phyloP scores from a whole-genome alignment of 2,888 invertebrate genomes.

The Rhagonycha fulva region DNA sequence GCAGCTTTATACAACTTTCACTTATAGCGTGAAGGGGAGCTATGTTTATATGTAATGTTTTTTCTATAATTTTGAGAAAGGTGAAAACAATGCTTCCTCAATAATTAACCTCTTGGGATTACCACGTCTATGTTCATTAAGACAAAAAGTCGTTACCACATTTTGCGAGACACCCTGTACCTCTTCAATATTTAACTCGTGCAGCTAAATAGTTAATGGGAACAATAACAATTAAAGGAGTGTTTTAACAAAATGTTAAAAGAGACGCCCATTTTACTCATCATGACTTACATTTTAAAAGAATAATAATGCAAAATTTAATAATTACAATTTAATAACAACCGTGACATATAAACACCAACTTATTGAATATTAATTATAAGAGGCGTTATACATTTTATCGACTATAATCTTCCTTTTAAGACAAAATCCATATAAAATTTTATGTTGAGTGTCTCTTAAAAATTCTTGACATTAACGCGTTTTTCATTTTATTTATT shows the following conservation, averaged over 20 bases:
- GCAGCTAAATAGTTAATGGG: neutral
- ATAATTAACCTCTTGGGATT: neutral
- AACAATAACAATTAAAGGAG: neutral
- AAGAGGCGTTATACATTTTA: neutral
- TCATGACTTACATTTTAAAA: neutral
- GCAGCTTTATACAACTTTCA: constrained; percentile 20
- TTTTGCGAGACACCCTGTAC: neutral
- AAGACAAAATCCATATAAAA: neutral
- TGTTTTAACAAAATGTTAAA: neutral
- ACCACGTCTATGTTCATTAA: neutral
- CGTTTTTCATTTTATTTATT: neutral
- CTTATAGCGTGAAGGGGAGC: constrained; percentile 18
- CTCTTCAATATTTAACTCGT: neutral
- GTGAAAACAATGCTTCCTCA: neutral
- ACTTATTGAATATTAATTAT: constrained; percentile 9
- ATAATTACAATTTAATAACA: constrained; percentile 3
- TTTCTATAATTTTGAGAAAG: neutral
- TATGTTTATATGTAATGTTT: neutral
- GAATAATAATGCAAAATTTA: neutral
- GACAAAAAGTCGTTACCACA: neutral
- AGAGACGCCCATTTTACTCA: neutral
- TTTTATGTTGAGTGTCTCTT: neutral
- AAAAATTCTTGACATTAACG: neutral
- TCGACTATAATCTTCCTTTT: neutral
- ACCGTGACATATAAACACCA: constrained; percentile 15